Evolutionary conservation across 2,797 vertebrate species (phyloP).

Genomic region (Helostoma temminkii): DNA sequence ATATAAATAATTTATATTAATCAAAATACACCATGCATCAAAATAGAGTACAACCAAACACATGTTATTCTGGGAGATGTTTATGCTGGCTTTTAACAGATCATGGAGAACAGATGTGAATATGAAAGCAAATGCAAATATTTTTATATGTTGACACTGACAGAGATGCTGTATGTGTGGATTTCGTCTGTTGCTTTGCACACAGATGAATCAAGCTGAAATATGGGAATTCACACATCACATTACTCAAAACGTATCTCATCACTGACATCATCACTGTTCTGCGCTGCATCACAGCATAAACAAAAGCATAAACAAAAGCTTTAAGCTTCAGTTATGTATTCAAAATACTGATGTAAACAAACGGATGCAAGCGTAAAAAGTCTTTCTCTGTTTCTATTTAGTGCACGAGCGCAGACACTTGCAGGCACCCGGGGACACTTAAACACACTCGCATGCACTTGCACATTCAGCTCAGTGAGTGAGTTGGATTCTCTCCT

Average conservation of each 20-base stretch:
- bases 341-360: conserved; percentile 41
- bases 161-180: conserved; percentile 13
- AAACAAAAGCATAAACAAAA: conserved; percentile 47
- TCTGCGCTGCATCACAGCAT: background rate
- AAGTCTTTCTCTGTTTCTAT: conserved; percentile 27
- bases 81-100: conserved; percentile 40
- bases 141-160: conserved; percentile 26
- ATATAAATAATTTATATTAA: conserved; percentile 45
- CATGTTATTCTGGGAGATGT: conserved; percentile 37
- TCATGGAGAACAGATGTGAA: conserved; percentile 55
- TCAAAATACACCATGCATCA: conserved; percentile 55
- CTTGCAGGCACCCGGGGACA: background rate
- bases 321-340: conserved; percentile 24
- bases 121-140: conserved; percentile 69
- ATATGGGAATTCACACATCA: background rate
- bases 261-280: conserved; percentile 7
- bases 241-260: conserved; percentile 30
- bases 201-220: conserved; percentile 4
- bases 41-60: conserved; percentile 32
- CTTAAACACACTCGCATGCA: conserved; percentile 8
- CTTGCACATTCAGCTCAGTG: conserved; percentile 38
- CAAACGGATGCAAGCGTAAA: conserved; percentile 16
- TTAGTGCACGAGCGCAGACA: conserved; percentile 19
- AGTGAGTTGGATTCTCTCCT: conserved; percentile 49
- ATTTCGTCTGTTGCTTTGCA: background rate